phyloP scores from a whole-genome alignment of 2,888 invertebrate species.

The Aproaerema taeniolella region DNA sequence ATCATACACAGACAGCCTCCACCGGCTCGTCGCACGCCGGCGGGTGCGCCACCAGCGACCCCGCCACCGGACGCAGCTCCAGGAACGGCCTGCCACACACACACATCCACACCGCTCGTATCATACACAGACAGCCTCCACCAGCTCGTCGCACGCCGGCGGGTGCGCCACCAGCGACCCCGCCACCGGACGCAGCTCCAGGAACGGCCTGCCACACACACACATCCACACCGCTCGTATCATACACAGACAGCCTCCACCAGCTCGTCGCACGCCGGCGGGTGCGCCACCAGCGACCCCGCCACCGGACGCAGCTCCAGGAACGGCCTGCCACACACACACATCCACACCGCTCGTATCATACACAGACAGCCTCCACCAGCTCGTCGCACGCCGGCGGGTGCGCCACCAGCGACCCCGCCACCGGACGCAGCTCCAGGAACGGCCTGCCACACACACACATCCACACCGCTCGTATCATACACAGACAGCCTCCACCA shows the following conservation, averaged over 20 bases:
- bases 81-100: conserved; percentile 91
- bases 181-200: conserved; percentile 93
- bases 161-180: conserved; percentile 98
- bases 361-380: too few relatives aligned
- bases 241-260: conserved; percentile 94
- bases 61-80: conserved; percentile 93
- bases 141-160: conserved; percentile 94
- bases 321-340: conserved; percentile 90
- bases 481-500: conserved; percentile 96
- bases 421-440: conserved; percentile 92
- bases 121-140: too few relatives aligned
- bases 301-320: conserved; percentile 94
- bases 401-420: conserved; percentile 96
- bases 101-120: neutral
- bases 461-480: too few relatives aligned
- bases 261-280: conserved; percentile 95
- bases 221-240: neutral
- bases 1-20: too few relatives aligned
- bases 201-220: conserved; percentile 89
- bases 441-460: conserved; percentile 83
- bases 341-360: neutral
- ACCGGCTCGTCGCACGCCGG: conserved; percentile 96
- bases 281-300: conserved; percentile 97
- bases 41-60: conserved; percentile 97
- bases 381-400: conserved; percentile 96